Evolutionary conservation across 2,888 invertebrate genomes (phyloP), one percentile per base, ranked within the genome.

Genomic region (Latrodectus hesperus): DNA sequence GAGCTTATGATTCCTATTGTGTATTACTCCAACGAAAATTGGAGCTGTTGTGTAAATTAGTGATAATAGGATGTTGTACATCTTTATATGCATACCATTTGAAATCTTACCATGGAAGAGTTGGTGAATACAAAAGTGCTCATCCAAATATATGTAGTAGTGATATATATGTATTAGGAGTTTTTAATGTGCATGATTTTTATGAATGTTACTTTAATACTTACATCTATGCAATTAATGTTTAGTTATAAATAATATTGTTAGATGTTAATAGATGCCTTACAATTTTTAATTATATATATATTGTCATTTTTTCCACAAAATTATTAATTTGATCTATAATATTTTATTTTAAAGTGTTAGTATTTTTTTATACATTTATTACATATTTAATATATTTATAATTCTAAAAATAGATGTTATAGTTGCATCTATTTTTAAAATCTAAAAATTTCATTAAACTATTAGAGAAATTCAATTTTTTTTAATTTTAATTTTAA

Each of bases 1-100:
- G 88, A 88, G 88, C 88, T 88, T 88, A 88, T 80, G 75, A 88
- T 88, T 88, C 88, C 83, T 88, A 88, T 53, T 83, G 83, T 83
- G 83, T 88, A 79, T 79, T 79, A 82, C 84, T 84, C 88, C 84
- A 84, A 84, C 65, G 1, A 22, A 83, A 80, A 80, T 53, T 83
- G 84, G 88, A 84, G 80, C 81, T 84, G 84, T 84, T 84, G 83
- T 84, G 74, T 75, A 88, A 71, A 74, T 79, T 84, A 88, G 84
- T 84, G 79, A 88, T 83, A 77, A 72, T 81, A 83, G 83, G 79
- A 65, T 83, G 74, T 88, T 83, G 80, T 88, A 74, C 68, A 88
- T 76, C 82, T 88, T 88, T 88, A 83, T 83, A 88, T 78, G 82
- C 88, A 83, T 79, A 78, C 72, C 71, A 78, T 64, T 67, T 67